Evolutionary conservation across 2,113 vertebrate species (phyloP).

Genomic region (Phaethon lepturus): DNA sequence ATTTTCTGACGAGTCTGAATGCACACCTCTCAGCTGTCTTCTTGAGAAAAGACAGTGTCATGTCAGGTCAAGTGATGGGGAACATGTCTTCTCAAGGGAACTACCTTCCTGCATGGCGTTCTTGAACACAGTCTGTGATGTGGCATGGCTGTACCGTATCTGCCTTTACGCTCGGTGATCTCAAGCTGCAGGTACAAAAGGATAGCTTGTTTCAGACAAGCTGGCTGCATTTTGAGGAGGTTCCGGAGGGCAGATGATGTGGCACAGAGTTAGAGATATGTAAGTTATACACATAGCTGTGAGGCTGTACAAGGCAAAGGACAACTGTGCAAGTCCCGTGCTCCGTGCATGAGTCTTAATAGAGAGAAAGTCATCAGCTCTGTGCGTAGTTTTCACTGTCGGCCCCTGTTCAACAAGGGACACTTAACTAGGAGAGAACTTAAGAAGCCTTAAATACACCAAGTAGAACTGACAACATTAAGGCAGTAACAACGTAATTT

Average conservation of each 20-base stretch:
- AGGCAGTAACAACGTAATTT: not conserved
- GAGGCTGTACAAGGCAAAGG: not conserved
- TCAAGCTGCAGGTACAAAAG: too few species aligned
- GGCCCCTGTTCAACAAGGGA: not conserved
- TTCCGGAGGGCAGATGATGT: not conserved
- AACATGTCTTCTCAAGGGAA: not conserved
- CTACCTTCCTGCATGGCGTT: not conserved
- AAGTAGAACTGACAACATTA: not conserved
- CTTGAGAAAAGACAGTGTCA: not conserved
- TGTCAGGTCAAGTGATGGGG: not conserved
- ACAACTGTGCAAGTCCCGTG: not conserved
- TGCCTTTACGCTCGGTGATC: not conserved
- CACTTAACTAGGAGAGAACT: not conserved
- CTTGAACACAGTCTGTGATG: not conserved
- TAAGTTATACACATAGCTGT: not conserved
- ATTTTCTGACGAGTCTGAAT: not conserved
- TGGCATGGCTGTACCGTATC: rapidly evolving
- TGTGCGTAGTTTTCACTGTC: not conserved
- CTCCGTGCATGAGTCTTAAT: not conserved
- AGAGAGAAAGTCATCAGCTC: not conserved
- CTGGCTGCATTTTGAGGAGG: not conserved
- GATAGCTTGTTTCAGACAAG: not conserved
- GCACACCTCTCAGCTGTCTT: not conserved
- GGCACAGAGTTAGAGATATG: not conserved
- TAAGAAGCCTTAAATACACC: not conserved